These are phyloP conservation scores for Drosophila insularis DNA, from an alignment of 1,140 invertebrate species.

Conservation along the genomic window DNA sequence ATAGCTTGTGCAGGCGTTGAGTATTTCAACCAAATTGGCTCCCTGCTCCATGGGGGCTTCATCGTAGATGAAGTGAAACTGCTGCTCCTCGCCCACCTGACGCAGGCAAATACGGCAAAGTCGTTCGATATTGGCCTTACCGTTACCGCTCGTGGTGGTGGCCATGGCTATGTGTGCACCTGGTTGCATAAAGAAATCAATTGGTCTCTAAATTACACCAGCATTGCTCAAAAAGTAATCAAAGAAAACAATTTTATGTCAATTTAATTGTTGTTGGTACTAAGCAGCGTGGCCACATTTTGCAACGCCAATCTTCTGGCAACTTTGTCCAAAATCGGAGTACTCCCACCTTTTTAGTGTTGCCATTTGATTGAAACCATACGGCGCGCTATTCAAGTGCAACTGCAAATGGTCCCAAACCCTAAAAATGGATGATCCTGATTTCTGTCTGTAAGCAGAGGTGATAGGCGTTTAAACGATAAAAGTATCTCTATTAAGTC, in stretches of 20 bases:
- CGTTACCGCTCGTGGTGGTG: not conserved
- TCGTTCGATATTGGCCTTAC: constrained; percentile 51
- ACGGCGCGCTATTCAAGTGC: not conserved
- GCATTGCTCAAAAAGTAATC: constrained; percentile 8
- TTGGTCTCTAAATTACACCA: not conserved
- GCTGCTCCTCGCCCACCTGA: constrained; percentile 38
- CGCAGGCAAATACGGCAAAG: constrained; percentile 74
- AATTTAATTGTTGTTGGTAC: constrained; percentile 2
- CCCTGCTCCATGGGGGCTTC: constrained; percentile 61
- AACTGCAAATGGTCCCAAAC: too few species aligned
- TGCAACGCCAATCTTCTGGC: not conserved
- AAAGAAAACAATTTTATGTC: constrained; percentile 6
- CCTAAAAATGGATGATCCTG: too few species aligned
- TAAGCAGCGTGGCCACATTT: not conserved
- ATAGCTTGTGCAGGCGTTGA: constrained; percentile 70
- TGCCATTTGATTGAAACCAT: not conserved
- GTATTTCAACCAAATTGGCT: constrained; percentile 63
- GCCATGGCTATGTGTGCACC: constrained; percentile 7
- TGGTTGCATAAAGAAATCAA: not conserved
- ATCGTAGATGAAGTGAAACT: constrained; percentile 70
- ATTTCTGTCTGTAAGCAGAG: too few species aligned
- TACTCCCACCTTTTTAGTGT: not conserved
- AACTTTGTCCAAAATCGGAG: not conserved
- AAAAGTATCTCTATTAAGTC: too few species aligned
- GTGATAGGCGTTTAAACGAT: too few species aligned